phyloP scores from a whole-genome alignment of 1,140 invertebrate species.

The Procambarus virginalis region DNA sequence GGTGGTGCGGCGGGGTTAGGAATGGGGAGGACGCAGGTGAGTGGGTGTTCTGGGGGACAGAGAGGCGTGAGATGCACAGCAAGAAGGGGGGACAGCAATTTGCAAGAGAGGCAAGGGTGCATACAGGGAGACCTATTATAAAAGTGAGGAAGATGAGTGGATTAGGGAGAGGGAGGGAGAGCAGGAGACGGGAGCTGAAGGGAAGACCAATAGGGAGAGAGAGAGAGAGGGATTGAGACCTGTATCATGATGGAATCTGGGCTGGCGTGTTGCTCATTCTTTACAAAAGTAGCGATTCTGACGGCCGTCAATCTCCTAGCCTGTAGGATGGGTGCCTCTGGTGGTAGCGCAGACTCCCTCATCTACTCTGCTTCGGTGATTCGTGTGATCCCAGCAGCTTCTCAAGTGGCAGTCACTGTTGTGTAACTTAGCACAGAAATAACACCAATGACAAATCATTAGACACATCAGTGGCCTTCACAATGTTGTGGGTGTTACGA shows the following conservation, averaged over 20 bases:
- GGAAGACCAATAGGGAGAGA: not conserved
- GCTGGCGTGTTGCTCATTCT: not conserved
- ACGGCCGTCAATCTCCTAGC: not conserved
- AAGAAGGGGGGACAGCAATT: slow-evolving; percentile 30
- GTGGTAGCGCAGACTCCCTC: no score
- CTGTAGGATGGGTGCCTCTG: not conserved
- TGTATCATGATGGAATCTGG: not conserved
- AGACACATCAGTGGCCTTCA: not conserved
- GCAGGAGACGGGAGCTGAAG: slow-evolving; percentile 17
- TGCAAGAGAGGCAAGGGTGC: slow-evolving; percentile 24
- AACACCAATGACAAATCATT: not conserved
- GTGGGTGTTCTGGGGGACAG: slow-evolving; percentile 17
- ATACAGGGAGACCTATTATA: not conserved
- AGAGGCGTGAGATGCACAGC: slow-evolving; percentile 44
- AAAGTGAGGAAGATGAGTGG: slow-evolving; percentile 28
- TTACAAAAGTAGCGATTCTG: not conserved
- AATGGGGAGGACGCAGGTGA: slow-evolving; percentile 29
- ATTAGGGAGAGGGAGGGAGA: slow-evolving; percentile 23
- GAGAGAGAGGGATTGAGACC: slow-evolving; percentile 23
- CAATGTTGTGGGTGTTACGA: no score
- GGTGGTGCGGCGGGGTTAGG: not conserved
- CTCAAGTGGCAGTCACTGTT: not conserved
- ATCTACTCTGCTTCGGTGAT: not conserved
- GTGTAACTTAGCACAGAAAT: not conserved
- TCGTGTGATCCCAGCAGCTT: not conserved